A percentile compares a stretch with the other conserved stretches of the same genome.
Evolutionary conservation across 2,113 vertebrate species (phyloP).

Genomic region (Hyaena hyaena): DNA sequence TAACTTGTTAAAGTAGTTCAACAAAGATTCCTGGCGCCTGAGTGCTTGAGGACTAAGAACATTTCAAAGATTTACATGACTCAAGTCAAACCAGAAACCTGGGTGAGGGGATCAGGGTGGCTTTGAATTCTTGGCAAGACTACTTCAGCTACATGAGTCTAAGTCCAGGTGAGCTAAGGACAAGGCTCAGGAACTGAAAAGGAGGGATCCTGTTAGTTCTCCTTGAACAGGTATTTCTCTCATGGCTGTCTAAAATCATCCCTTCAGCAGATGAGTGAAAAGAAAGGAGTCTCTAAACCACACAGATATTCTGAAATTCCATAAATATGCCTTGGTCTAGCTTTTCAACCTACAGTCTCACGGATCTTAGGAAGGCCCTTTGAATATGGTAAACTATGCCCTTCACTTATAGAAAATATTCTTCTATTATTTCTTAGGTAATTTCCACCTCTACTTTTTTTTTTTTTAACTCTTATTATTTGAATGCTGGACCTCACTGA

Average conservation of each 20-base stretch:
- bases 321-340: background rate
- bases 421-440: background rate
- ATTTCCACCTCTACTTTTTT: background rate
- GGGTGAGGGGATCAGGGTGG: background rate
- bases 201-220: background rate
- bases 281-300: background rate
- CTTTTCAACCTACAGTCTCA: background rate
- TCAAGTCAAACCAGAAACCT: background rate
- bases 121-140: background rate
- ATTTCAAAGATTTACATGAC: conserved; percentile 47
- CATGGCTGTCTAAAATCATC: background rate
- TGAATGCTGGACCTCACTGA: background rate
- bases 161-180: background rate
- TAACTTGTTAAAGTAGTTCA: conserved; percentile 66
- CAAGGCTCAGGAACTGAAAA: background rate
- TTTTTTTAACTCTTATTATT: background rate
- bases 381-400: background rate
- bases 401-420: background rate
- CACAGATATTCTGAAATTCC: background rate
- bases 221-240: background rate
- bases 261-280: background rate
- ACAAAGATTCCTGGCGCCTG: conserved; percentile 67
- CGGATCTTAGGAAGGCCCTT: background rate
- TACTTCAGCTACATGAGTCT: background rate
- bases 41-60: background rate